Evolutionary conservation across 2,888 invertebrate species (phyloP).

Genomic region (Lasioglossum oenotherae): DNA sequence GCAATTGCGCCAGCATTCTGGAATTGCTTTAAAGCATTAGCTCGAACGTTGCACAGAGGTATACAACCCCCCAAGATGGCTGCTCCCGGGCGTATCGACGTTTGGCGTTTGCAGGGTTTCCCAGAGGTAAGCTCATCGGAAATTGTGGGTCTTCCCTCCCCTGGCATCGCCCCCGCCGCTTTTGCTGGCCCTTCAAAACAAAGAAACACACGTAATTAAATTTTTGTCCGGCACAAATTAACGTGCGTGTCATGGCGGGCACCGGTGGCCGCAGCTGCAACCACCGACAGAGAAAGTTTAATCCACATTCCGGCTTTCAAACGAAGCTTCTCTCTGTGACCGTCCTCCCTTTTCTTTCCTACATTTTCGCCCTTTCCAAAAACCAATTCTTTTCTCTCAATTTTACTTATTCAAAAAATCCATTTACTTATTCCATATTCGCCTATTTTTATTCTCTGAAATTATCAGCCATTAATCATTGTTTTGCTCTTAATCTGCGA

Average conservation of each 20-base stretch:
- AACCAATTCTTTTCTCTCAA: background rate
- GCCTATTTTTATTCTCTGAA: background rate
- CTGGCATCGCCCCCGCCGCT: slow-evolving; percentile 79
- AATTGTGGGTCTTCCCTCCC: slow-evolving; percentile 84
- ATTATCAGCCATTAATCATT: background rate
- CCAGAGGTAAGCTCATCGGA: slow-evolving; percentile 84
- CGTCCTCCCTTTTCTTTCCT: background rate
- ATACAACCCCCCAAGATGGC: slow-evolving; percentile 82
- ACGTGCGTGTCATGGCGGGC: slow-evolving; percentile 52
- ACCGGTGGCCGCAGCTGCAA: slow-evolving; percentile 35
- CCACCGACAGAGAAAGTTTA: slow-evolving; percentile 47
- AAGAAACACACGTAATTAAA: slow-evolving; percentile 83
- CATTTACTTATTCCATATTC: too few relatives aligned
- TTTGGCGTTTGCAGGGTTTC: slow-evolving; percentile 83
- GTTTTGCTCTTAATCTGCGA: background rate
- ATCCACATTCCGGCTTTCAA: slow-evolving; percentile 54
- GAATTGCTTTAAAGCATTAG: slow-evolving; percentile 78
- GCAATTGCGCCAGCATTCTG: slow-evolving; percentile 57
- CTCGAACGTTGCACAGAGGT: slow-evolving; percentile 75
- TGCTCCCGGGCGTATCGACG: slow-evolving; percentile 82
- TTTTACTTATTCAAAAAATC: background rate
- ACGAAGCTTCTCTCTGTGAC: slow-evolving; percentile 28
- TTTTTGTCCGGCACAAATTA: slow-evolving; percentile 77
- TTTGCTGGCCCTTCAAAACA: slow-evolving; percentile 78
- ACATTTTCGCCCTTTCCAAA: background rate